phyloP scores from a whole-genome alignment of 2,888 invertebrate genomes.

The Lacanobia oleracea region DNA sequence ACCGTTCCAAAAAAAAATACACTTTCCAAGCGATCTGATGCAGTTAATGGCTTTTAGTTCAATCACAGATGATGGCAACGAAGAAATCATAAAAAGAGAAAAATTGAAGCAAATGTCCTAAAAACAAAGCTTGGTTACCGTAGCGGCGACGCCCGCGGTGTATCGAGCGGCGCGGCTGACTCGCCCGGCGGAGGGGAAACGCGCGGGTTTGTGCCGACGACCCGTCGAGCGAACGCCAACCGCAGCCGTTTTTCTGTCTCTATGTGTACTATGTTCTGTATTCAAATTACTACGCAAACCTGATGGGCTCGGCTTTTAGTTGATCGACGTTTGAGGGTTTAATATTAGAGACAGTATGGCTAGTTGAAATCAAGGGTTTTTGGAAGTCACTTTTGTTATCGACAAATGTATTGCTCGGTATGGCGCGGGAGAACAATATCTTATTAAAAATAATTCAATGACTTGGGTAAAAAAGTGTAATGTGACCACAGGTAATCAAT shows the following conservation, averaged over 20 bases:
- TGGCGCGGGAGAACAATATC: no score
- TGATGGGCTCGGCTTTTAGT: not conserved
- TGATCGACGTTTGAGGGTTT: conserved; percentile 13
- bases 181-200: conserved; percentile 63
- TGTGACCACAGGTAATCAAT: no score
- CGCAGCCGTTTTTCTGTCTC: conserved; percentile 35
- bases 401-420: no score
- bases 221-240: conserved; percentile 53
- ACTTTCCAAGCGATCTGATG: no score
- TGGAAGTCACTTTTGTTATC: no score
- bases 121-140: conserved; percentile 59
- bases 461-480: no score
- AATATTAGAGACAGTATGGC: not conserved
- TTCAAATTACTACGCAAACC: conserved; percentile 19
- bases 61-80: not conserved
- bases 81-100: no score
- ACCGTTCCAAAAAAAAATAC: no score
- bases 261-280: conserved; percentile 28
- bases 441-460: no score
- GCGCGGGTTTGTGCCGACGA: conserved; percentile 40
- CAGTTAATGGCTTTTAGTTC: not conserved
- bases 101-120: not conserved
- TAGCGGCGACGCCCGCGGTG: conserved; percentile 62
- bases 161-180: conserved; percentile 67
- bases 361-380: no score